Percentiles rank a stretch among this genome's conserved stretches.
These are phyloP conservation scores for Nowickia ferox DNA, from an alignment of 2,888 invertebrate species.

Conservation along the genomic window DNA sequence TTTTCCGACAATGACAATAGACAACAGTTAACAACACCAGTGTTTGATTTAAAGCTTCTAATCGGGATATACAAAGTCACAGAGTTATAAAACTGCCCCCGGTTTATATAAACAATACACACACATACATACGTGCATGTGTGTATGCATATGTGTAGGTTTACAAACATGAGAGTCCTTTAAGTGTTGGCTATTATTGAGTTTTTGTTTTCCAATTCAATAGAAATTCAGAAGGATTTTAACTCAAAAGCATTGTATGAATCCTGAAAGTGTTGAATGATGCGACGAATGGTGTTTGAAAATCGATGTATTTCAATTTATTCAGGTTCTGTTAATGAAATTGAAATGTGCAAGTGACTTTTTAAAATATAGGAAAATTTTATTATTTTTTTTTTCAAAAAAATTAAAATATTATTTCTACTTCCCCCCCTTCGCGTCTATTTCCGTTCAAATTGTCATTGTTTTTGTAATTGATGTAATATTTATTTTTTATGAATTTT, in stretches of 20 bases:
- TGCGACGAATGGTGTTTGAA: slow-evolving; percentile 27
- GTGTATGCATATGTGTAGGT: neutral
- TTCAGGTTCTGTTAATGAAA: slow-evolving; percentile 24
- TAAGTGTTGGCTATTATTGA: slow-evolving; percentile 61
- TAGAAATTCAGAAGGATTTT: slow-evolving; percentile 49
- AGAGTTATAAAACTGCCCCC: neutral
- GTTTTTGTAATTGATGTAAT: too few relatives aligned
- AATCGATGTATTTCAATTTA: slow-evolving; percentile 20
- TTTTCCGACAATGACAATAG: too few relatives aligned
- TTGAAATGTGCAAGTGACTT: slow-evolving; percentile 29
- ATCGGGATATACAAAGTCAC: too few relatives aligned
- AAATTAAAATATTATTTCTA: neutral
- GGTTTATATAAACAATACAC: neutral
- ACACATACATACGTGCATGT: neutral
- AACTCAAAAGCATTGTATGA: slow-evolving; percentile 65
- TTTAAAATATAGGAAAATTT: neutral
- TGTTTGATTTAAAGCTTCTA: too few relatives aligned
- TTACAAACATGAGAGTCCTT: slow-evolving; percentile 49
- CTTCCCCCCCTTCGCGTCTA: too few relatives aligned
- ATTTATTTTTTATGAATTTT: too few relatives aligned
- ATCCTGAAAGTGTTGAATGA: slow-evolving; percentile 32
- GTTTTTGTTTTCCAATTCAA: slow-evolving; percentile 53
- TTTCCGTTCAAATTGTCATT: too few relatives aligned
- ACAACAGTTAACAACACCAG: too few relatives aligned
- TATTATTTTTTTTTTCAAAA: neutral